Conservation (phyloP, 2,888 invertebrate species). For the Quadriops clusia region DNA sequence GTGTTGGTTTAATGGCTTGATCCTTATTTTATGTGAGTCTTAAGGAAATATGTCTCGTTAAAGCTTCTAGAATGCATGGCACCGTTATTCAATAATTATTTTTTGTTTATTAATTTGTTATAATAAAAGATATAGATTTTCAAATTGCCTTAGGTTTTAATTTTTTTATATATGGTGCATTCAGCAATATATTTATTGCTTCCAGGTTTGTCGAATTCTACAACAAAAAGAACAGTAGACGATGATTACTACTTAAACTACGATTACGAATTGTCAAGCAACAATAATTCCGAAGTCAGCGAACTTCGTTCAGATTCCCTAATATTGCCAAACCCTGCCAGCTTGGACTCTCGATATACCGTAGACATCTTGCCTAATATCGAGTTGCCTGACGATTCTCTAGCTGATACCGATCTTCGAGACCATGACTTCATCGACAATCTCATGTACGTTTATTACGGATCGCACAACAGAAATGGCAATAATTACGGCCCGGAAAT, state of each 20-base stretch:
- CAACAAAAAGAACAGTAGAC: conserved; percentile 23
- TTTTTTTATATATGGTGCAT: too few species aligned
- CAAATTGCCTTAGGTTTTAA: too few species aligned
- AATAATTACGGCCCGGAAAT: conserved; percentile 43
- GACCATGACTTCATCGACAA: conserved; percentile 63
- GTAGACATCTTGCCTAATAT: conserved; percentile 39
- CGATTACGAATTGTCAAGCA: conserved; percentile 30
- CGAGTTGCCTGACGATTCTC: conserved; percentile 49
- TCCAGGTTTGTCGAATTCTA: conserved; percentile 20
- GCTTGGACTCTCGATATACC: conserved; percentile 30
- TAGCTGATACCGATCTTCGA: conserved; percentile 52
- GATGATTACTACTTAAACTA: conserved; percentile 34
- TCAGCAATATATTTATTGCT: conserved; percentile 2
- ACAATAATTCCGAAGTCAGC: conserved; percentile 23
- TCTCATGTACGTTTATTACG: conserved; percentile 60
- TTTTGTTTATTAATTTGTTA: too few species aligned
- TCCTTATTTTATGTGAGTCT: conserved; percentile 9
- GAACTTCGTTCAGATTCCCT: conserved; percentile 28
- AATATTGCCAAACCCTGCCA: conserved; percentile 33
- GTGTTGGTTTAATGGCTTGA: conserved; percentile 1
- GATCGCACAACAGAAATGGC: conserved; percentile 39
- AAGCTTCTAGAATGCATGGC: too few species aligned
- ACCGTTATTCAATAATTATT: too few species aligned
- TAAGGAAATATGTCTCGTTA: too few species aligned
- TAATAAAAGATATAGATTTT: too few species aligned